These are phyloP conservation scores for Polyommatus icarus DNA, from an alignment of 2,888 invertebrate species.

Conservation along the genomic window DNA sequence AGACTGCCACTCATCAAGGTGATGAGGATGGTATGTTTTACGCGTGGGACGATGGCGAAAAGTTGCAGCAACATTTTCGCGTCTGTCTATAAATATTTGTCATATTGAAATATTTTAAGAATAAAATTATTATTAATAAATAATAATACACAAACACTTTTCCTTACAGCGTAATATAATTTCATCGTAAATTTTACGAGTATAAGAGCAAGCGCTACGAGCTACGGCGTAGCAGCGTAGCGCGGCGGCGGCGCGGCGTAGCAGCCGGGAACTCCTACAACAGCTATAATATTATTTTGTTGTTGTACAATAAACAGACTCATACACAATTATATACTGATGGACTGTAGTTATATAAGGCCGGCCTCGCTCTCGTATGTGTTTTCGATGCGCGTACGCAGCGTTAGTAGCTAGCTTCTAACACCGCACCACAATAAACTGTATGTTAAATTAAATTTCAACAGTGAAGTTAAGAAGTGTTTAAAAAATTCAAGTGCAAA, in stretches of 20 bases:
- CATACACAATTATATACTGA: neutral
- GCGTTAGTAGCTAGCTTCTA: neutral
- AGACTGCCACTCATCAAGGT: too few species aligned
- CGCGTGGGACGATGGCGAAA: too few species aligned
- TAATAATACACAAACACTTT: too few species aligned
- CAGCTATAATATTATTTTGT: neutral
- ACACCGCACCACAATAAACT: neutral
- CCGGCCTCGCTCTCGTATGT: neutral
- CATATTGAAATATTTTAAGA: too few species aligned
- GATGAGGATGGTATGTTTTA: too few species aligned
- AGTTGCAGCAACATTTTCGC: too few species aligned
- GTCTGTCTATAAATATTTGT: too few species aligned
- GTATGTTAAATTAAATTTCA: neutral
- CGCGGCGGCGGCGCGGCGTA: neutral
- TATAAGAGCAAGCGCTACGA: neutral
- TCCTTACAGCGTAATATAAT: too few species aligned
- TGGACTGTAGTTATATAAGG: neutral
- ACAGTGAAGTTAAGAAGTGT: neutral
- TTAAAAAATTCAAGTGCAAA: constrained; percentile 39
- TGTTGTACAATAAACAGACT: neutral
- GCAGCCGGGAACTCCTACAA: neutral
- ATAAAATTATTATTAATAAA: too few species aligned
- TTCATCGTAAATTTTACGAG: too few species aligned
- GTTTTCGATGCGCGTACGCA: neutral
- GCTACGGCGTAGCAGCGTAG: neutral